Evolutionary conservation across 2,888 invertebrate species (phyloP).

Genomic region (Lithosia quadra): DNA sequence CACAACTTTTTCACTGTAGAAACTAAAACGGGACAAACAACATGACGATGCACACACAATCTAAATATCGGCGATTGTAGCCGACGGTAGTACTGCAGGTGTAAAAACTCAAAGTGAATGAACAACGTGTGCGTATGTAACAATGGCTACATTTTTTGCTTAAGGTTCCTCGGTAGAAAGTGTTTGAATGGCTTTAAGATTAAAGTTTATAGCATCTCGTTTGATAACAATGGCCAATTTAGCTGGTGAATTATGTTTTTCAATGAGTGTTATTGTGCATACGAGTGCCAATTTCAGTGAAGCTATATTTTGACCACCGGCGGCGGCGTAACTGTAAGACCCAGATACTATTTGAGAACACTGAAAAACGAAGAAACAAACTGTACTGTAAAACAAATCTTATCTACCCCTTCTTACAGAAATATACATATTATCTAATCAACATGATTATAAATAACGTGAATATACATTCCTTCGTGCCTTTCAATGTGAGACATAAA

Average conservation of each 20-base stretch:
- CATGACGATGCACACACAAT: conserved; percentile 39
- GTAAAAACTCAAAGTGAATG: conserved; percentile 67
- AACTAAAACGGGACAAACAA: conserved; percentile 50
- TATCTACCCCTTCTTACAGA: conserved; percentile 27
- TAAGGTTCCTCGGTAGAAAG: conserved; percentile 66
- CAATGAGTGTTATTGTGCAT: conserved; percentile 40
- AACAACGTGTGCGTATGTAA: conserved; percentile 62
- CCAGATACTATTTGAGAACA: conserved; percentile 10
- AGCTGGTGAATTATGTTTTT: conserved; percentile 55
- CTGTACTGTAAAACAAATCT: conserved; percentile 11
- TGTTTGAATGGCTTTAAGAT: conserved; percentile 62
- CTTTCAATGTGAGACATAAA: conserved; percentile 53
- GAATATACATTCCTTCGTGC: conserved; percentile 39
- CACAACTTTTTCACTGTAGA: conserved; percentile 64
- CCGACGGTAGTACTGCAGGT: conserved; percentile 54
- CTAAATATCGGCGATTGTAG: conserved; percentile 45
- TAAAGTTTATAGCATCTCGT: conserved; percentile 59
- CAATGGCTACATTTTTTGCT: conserved; percentile 67
- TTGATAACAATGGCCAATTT: conserved; percentile 66
- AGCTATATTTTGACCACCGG: conserved; percentile 28
- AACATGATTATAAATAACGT: conserved; percentile 29
- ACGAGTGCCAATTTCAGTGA: conserved; percentile 33
- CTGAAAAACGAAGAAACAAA: conserved; percentile 11
- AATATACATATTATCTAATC: conserved; percentile 48
- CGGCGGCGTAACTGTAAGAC: conserved; percentile 8